Percentiles rank a stretch among this genome's conserved stretches.
These are phyloP conservation scores for Sesia apiformis DNA, from an alignment of 2,888 invertebrate species.

Conservation along the genomic window DNA sequence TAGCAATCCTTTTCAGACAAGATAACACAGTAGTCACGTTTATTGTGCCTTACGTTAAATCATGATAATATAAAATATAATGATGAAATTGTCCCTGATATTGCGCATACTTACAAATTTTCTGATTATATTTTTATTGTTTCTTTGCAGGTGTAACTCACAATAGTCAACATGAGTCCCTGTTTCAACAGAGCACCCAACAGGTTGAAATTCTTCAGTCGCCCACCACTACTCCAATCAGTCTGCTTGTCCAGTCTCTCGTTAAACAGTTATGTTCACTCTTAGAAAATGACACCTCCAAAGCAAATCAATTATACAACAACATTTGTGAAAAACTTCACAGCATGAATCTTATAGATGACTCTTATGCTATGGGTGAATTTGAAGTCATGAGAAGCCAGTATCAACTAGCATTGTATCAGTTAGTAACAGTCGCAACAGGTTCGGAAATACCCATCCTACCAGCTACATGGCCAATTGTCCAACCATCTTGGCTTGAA, in stretches of 20 bases:
- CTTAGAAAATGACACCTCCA: constrained; percentile 74
- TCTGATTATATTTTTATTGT: too few relatives aligned
- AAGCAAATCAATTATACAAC: constrained; percentile 77
- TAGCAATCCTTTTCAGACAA: too few relatives aligned
- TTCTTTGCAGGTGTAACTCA: constrained; percentile 42
- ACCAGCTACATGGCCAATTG: constrained; percentile 68
- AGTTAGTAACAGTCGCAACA: constrained; percentile 76
- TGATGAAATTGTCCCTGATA: too few relatives aligned
- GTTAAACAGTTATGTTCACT: constrained; percentile 80
- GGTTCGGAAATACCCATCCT: constrained; percentile 67
- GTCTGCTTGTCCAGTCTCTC: constrained; percentile 80
- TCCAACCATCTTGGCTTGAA: constrained; percentile 64
- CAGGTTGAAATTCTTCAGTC: constrained; percentile 54
- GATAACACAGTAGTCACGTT: too few relatives aligned
- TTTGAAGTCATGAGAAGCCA: constrained; percentile 80
- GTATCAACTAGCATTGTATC: constrained; percentile 79
- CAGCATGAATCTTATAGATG: constrained; percentile 80
- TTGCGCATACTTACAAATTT: too few relatives aligned
- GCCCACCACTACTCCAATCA: constrained; percentile 74
- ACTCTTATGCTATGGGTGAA: constrained; percentile 80
- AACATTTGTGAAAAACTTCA: constrained; percentile 80
- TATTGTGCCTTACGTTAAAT: too few relatives aligned
- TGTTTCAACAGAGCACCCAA: constrained; percentile 44
- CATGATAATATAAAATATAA: too few relatives aligned
- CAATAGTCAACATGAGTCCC: constrained; percentile 42